Base-by-base conservation (phyloP, 2,113 vertebrate genomes). In the Nipponia nippon region DNA sequence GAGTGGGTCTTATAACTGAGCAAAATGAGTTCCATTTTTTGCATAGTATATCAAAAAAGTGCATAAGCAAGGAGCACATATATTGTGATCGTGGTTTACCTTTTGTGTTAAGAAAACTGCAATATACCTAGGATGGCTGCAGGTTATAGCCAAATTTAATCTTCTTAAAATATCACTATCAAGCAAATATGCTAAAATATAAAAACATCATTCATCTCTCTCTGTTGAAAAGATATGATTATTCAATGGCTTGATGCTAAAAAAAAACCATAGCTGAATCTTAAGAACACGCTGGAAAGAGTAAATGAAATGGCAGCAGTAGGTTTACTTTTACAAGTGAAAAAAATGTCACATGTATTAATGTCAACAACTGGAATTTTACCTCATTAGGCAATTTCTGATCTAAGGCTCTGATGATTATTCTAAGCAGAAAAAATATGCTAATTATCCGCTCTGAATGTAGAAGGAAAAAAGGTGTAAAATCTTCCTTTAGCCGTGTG, bases 341-440 rank as follows among this genome's bases (percentile, higher is more conserved):
- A 98, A 98, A 98, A 98, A 97, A 98, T 96, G 97, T 98, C 98
- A 98, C 93, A 98, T 98, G 98, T 98, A 98, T 98, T 98, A 98
- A 98, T 98, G 98, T 99, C 98, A 98, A 99, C 98, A 98, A 99
- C 99, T 98, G 98, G 98, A 99, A 98, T 98, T 97, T 98, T 98
- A 98, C 98, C 98, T 99, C 98, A 99, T 99, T 99, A 99, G 98
- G 98, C 98, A 99, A 97, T 98, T 99, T 98, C 98, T 98, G 98
- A 99, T 99, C 98, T 98, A 98, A 99, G 98, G 97, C 98, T 98
- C 98, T 99, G 98, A 98, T 99, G 99, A 99, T 99, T 99, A 99
- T 98, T 98, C 98, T 97, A 97, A 98, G 98, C 98, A 98, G 97
- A 98, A 98, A 96, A 98, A 98, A 98, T 98, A 98, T 98, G 98